These are phyloP conservation scores for Lithophane ornitopus DNA, from an alignment of 2,888 invertebrate genomes.

Conservation along the genomic window DNA sequence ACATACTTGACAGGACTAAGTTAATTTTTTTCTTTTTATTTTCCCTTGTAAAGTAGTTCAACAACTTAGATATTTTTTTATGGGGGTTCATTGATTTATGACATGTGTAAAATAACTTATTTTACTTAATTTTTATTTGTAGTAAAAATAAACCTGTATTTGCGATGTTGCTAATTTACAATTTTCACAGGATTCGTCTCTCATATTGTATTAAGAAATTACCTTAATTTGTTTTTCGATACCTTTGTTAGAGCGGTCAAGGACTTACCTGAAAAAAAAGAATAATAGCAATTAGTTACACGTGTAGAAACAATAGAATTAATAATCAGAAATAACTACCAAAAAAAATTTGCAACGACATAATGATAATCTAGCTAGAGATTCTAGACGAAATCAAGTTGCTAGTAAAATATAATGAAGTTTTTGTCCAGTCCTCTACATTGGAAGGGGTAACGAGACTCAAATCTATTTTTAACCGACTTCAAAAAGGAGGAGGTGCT, in stretches of 20 bases:
- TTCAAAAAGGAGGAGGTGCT: too few species aligned
- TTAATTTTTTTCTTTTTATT: not conserved
- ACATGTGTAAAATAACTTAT: too few species aligned
- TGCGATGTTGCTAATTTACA: too few species aligned
- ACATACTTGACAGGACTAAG: conserved; percentile 3
- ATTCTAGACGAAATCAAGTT: too few species aligned
- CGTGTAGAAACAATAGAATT: not conserved
- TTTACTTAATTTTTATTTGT: not conserved
- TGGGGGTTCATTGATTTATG: not conserved
- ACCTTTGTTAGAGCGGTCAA: not conserved
- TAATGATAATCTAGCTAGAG: too few species aligned
- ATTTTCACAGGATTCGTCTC: too few species aligned
- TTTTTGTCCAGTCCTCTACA: not conserved
- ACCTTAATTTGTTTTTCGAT: not conserved
- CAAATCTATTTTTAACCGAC: not conserved
- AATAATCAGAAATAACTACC: not conserved
- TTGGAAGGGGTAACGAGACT: not conserved
- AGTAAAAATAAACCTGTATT: not conserved
- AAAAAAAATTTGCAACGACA: not conserved
- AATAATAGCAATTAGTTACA: conserved; percentile 22
- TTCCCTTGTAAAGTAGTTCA: too few species aligned
- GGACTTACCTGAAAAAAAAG: conserved; percentile 52
- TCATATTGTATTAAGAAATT: too few species aligned
- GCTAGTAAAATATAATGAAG: not conserved
- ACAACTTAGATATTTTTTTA: not conserved